Conservation (phyloP, 2,797 vertebrate genomes). For the Lagocephalus sceleratus region DNA sequence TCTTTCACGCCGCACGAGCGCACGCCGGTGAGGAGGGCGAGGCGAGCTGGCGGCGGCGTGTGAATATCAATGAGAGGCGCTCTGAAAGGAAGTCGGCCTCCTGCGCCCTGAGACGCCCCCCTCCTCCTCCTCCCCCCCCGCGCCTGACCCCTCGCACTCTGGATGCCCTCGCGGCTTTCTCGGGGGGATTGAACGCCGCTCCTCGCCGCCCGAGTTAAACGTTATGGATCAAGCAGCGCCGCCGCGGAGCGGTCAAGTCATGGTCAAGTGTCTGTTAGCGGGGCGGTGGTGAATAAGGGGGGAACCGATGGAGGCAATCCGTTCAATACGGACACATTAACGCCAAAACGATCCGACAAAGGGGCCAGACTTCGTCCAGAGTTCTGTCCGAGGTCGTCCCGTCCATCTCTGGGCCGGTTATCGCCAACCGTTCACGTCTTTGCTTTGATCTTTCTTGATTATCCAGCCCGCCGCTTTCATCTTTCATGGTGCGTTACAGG, state of each 20-base stretch:
- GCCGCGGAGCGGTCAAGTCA: slow-evolving; percentile 7
- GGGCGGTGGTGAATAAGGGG: too few species aligned
- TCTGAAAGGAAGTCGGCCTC: slow-evolving; percentile 9
- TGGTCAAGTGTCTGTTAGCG: not conserved
- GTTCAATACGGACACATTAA: not conserved
- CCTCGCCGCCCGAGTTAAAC: not conserved
- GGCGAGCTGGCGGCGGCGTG: slow-evolving; percentile 1
- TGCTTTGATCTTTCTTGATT: too few species aligned
- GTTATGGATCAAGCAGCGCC: slow-evolving; percentile 12
- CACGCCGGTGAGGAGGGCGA: slow-evolving; percentile 14
- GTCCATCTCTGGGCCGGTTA: too few species aligned
- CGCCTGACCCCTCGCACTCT: slow-evolving; percentile 20
- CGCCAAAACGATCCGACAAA: slow-evolving; percentile 6
- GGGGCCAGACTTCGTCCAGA: not conserved
- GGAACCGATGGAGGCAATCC: too few species aligned
- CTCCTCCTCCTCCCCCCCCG: not conserved
- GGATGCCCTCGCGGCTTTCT: slow-evolving; percentile 11
- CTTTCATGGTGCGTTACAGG: not conserved
- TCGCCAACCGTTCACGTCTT: too few species aligned
- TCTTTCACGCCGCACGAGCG: slow-evolving; percentile 33
- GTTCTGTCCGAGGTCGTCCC: too few species aligned
- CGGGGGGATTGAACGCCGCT: slow-evolving; percentile 18
- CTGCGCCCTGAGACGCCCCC: slow-evolving; percentile 13
- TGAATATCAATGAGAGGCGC: slow-evolving; percentile 40
- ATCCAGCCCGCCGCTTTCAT: too few species aligned